phyloP scores from a whole-genome alignment of 2,797 vertebrate species.

The Chelon labrosus region DNA sequence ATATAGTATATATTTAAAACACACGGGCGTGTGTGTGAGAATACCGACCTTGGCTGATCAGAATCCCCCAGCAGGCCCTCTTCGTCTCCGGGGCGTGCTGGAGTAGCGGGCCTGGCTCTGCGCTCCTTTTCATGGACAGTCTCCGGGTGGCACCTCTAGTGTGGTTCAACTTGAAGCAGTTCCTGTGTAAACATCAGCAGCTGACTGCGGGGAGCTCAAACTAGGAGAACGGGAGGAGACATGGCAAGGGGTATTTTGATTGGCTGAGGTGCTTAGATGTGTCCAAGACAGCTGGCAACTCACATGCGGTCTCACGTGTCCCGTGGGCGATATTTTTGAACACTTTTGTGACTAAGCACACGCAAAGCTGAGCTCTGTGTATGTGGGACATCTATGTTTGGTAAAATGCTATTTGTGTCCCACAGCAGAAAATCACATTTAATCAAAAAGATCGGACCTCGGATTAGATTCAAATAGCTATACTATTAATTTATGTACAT shows the following conservation, averaged over 20 bases:
- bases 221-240: background rate
- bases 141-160: constrained; percentile 77
- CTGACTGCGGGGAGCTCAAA: background rate
- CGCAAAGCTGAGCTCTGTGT: too few relatives aligned
- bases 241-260: constrained; percentile 42
- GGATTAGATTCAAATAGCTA: too few relatives aligned
- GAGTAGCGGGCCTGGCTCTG: constrained; percentile 35
- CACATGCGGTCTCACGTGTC: constrained; percentile 33
- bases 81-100: constrained; percentile 83
- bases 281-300: constrained; percentile 38
- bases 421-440: too few relatives aligned
- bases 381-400: too few relatives aligned
- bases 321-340: too few relatives aligned
- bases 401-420: too few relatives aligned
- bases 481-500: too few relatives aligned
- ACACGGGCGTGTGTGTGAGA: background rate
- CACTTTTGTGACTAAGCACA: too few relatives aligned
- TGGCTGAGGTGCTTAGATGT: constrained; percentile 71
- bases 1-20: too few relatives aligned
- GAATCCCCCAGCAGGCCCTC: constrained; percentile 92
- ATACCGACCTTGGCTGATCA: constrained; percentile 96
- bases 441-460: too few relatives aligned
- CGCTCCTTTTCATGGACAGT: constrained; percentile 69
- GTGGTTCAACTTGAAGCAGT: constrained; percentile 41
- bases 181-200: background rate